phyloP scores from a whole-genome alignment of 2,113 vertebrate genomes.

The Otolemur garnettii region DNA sequence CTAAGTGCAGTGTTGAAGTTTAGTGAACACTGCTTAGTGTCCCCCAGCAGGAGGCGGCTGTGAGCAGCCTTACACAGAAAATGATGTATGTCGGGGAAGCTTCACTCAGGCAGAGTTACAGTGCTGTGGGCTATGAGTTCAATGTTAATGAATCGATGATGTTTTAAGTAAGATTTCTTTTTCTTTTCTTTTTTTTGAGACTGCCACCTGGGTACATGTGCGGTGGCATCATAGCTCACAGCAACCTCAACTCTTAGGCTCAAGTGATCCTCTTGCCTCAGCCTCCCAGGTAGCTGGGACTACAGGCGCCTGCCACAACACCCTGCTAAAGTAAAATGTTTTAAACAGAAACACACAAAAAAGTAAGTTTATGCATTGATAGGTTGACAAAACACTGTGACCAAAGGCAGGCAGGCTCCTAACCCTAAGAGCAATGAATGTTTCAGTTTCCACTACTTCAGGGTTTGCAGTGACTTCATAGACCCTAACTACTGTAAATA shows the following conservation, averaged over 20 bases:
- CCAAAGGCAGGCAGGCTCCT: neutral
- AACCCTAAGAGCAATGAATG: neutral
- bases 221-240: no score
- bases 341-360: slow-evolving; percentile 16
- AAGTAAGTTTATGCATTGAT: neutral
- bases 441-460: neutral
- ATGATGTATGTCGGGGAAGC: neutral
- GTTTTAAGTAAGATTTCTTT: neutral
- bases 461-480: neutral
- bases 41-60: neutral
- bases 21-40: neutral
- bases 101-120: neutral
- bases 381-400: neutral
- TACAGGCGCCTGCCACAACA: no score
- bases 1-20: neutral
- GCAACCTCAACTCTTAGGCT: no score
- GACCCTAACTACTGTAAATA: neutral
- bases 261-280: no score
- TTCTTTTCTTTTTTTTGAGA: no score
- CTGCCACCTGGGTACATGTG: no score
- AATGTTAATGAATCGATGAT: slow-evolving; percentile 4
- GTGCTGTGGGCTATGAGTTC: neutral
- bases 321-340: neutral
- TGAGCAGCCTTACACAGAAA: neutral
- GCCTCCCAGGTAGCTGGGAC: no score